Percentiles rank a stretch among this genome's conserved stretches.
Conservation (phyloP, 2,113 vertebrate species). For the Melanostigma gelatinosum region DNA sequence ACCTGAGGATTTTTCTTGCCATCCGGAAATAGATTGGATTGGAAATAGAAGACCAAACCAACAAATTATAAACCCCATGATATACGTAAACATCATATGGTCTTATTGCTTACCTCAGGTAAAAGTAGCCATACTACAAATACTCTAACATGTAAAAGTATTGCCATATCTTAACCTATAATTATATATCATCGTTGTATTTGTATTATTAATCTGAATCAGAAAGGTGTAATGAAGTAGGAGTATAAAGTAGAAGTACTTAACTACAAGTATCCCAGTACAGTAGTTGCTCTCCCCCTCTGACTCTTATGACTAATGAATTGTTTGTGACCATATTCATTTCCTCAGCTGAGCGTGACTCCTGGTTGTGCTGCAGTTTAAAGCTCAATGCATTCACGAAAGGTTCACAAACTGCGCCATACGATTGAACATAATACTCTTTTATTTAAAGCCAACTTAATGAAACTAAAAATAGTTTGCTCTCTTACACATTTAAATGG, state of each 20-base stretch:
- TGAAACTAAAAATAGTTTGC: constrained; percentile 67
- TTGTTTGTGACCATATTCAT: neutral
- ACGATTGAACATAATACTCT: constrained; percentile 48
- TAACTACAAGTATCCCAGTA: neutral
- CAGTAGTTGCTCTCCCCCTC: too few species aligned
- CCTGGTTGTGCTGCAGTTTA: neutral
- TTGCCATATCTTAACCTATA: neutral
- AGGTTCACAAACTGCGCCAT: constrained; percentile 25
- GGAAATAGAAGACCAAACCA: neutral
- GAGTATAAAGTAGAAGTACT: neutral
- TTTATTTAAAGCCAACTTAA: constrained; percentile 49
- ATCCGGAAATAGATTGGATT: neutral
- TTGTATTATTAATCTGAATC: neutral
- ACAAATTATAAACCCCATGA: neutral
- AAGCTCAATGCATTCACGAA: constrained; percentile 20
- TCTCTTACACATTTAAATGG: constrained; percentile 22
- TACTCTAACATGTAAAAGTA: neutral
- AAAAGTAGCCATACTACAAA: neutral
- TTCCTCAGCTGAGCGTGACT: neutral
- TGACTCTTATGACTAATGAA: neutral
- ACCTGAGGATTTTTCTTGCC: neutral
- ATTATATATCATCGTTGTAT: neutral
- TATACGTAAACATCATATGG: neutral
- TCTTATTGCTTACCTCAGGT: too few species aligned
- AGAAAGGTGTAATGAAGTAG: neutral